Percentiles rank a stretch among this genome's conserved stretches.
Conservation (phyloP, 2,113 vertebrate species). For the Ploceus nigricollis region DNA sequence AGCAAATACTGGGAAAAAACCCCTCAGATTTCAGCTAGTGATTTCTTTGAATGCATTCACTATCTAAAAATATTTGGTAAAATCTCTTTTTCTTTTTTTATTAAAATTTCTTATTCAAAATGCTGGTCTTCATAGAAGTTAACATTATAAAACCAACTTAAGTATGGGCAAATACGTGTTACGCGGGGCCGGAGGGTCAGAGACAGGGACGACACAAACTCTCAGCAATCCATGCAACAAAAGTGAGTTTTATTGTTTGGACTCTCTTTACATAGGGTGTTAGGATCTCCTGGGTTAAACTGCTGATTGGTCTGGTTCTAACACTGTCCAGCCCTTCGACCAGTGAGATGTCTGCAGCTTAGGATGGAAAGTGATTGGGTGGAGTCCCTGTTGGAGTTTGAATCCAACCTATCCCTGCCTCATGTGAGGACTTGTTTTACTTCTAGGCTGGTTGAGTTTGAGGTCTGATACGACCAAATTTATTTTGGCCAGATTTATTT, state of each 20-base stretch:
- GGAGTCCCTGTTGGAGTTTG: neutral
- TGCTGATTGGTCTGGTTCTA: neutral
- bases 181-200: neutral
- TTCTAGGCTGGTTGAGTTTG: neutral
- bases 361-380: neutral
- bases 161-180: fast-evolving
- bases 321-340: neutral
- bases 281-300: neutral
- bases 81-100: neutral
- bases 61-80: neutral
- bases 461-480: neutral
- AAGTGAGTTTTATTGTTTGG: neutral
- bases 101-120: neutral
- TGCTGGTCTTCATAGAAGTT: neutral
- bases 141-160: neutral
- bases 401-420: neutral
- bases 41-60: neutral
- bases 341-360: neutral
- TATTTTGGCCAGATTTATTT: neutral
- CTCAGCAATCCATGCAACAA: neutral
- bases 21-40: neutral
- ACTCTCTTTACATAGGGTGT: neutral
- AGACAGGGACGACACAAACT: neutral
- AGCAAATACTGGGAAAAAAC: neutral
- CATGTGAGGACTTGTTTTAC: neutral